Base-by-base conservation (phyloP, 2,888 invertebrate genomes). In the Phytoseiulus persimilis region DNA sequence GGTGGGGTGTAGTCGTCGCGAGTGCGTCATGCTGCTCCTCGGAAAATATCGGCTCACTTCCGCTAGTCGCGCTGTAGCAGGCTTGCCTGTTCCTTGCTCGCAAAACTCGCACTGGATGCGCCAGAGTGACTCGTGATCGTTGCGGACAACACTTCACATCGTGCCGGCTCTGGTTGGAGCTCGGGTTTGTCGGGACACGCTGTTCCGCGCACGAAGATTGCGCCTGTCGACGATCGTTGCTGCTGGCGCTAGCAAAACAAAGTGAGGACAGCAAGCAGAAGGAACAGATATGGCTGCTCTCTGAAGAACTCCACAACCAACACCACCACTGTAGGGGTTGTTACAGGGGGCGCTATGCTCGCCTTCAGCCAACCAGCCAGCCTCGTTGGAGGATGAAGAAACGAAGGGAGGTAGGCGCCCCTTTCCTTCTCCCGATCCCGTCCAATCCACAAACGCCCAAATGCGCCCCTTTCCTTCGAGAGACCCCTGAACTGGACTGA, bases 1-100 rank as follows among this genome's bases (percentile, higher is more conserved):
- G 87, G 87, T 87, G 32, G 87, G 87, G 23, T 87, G 87, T 6
- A 87, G 87, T 33, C 87, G 87, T n/a, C 32, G 32, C 5, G 65
- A 65, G 45, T 87, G 87, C 45, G 87, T 33, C 87, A 87, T 87
- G 18, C 1, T 28, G 65, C 5, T 23, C 18, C 65, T 6, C 18
- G 18, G 5, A 18, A 28, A 65, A 65, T 65, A 2, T 65, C 18
- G 65, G 65, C 65, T 65, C 18, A 14, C 11, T 65, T 65, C 18
- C 65, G 65, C 28, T 14, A 23, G 18, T 28, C 28, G 65, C 23
- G 14, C 18, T 65, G 65, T 65, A 6, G 23, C 28, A 65, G 28
- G 65, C 65, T 65, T 14, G 65, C 65, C 46, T 11, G 9, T 11
- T 14, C 1, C 23, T 65, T 65, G 1, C 65, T 65, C 18, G 28